phyloP scores from a whole-genome alignment of 2,113 vertebrate species.

The Burhinus oedicnemus region DNA sequence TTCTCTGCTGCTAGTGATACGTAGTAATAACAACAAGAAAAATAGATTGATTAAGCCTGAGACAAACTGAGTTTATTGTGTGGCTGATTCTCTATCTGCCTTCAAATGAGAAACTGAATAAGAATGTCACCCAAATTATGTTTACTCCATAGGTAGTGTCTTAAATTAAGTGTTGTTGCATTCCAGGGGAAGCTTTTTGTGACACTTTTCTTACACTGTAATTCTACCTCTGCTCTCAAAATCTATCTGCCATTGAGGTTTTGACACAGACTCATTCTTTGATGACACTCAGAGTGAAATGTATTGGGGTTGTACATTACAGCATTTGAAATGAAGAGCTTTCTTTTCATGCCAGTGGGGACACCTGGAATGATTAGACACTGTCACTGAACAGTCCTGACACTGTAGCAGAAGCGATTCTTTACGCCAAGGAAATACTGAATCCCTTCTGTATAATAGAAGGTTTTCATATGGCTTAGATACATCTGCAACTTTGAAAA shows the following conservation, averaged over 20 bases:
- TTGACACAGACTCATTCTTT: slow-evolving; percentile 19
- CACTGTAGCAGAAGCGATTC: neutral
- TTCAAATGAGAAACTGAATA: neutral
- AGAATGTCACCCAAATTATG: neutral
- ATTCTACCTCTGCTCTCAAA: neutral
- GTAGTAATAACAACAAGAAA: neutral
- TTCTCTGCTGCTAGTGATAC: neutral
- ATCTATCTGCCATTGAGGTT: neutral
- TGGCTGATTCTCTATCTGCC: neutral
- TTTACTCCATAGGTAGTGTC: neutral
- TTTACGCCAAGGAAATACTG: neutral
- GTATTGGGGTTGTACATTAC: neutral
- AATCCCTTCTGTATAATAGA: neutral
- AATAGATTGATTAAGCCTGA: neutral
- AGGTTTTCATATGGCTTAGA: neutral
- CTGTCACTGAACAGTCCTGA: neutral
- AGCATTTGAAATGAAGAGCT: slow-evolving; percentile 26
- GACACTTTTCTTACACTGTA: neutral
- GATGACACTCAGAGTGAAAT: neutral
- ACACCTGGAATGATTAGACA: slow-evolving; percentile 15
- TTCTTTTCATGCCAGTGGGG: slow-evolving; percentile 9
- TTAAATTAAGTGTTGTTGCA: neutral
- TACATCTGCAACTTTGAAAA: neutral
- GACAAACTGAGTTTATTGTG: neutral
- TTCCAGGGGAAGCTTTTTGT: neutral